Evolutionary conservation across 2,797 vertebrate species (phyloP).

Genomic region (Sciurus vulgaris): DNA sequence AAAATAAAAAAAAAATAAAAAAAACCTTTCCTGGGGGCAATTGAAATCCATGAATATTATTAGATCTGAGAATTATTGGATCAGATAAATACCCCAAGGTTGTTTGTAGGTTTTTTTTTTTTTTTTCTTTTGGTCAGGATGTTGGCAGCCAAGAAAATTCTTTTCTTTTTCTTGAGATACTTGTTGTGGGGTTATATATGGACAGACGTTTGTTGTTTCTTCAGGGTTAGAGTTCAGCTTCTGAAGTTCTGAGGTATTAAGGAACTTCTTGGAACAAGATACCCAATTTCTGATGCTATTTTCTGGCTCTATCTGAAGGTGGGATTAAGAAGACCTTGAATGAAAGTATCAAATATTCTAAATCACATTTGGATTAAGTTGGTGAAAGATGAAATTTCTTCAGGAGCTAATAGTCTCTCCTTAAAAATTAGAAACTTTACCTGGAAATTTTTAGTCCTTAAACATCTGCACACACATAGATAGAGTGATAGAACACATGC

Average conservation of each 20-base stretch:
- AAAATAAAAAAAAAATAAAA: too few species aligned
- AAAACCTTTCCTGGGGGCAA: not conserved
- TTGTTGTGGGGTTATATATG: not conserved
- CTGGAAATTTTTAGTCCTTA: conserved; percentile 77
- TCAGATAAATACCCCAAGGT: not conserved
- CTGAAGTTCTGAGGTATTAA: conserved; percentile 7
- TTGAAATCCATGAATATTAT: not conserved
- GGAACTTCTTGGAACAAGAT: conserved; percentile 78
- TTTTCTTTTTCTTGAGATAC: not conserved
- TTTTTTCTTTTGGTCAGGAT: not conserved
- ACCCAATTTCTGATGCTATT: conserved; percentile 78
- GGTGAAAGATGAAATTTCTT: conserved; percentile 89
- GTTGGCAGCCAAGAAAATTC: not conserved
- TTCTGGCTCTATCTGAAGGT: conserved; percentile 83
- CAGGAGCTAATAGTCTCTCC: conserved; percentile 87
- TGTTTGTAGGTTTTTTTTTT: not conserved
- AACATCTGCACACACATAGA: conserved; percentile 43
- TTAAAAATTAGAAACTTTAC: conserved; percentile 87
- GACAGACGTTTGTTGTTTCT: not conserved
- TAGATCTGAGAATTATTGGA: not conserved
- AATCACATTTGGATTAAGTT: conserved; percentile 88
- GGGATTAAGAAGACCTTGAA: conserved; percentile 87
- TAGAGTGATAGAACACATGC: conserved; percentile 88
- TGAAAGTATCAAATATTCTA: conserved; percentile 87
- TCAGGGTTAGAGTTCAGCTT: conserved; percentile 5